phyloP scores from a whole-genome alignment of 2,113 vertebrate genomes.

The Calyptommatus sinebrachiatus region DNA sequence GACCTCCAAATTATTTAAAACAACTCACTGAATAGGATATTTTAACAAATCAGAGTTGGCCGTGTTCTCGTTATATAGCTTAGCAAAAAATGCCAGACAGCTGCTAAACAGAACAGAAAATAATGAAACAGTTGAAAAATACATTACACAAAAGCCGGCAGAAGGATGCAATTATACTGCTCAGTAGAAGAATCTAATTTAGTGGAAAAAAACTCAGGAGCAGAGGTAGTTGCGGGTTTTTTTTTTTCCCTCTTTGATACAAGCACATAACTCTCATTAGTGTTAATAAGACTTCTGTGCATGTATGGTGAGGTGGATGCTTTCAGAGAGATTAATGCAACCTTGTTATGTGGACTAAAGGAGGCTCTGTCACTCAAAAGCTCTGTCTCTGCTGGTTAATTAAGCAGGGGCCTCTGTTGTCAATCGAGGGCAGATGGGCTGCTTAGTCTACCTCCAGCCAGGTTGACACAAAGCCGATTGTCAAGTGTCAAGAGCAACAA shows the following conservation, averaged over 20 bases:
- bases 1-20: slow-evolving; percentile 39
- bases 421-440: slow-evolving; percentile 41
- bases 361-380: slow-evolving; percentile 53
- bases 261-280: slow-evolving; percentile 56
- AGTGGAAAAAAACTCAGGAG: slow-evolving; percentile 18
- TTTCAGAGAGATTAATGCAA: slow-evolving; percentile 60
- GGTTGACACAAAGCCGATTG: slow-evolving; percentile 43
- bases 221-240: slow-evolving; percentile 16
- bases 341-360: slow-evolving; percentile 46
- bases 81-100: slow-evolving; percentile 26
- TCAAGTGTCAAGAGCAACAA: slow-evolving; percentile 41
- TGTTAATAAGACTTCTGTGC: slow-evolving; percentile 45
- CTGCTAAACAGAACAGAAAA: slow-evolving; percentile 29
- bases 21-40: slow-evolving; percentile 34
- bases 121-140: slow-evolving; percentile 40
- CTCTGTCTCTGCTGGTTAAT: slow-evolving; percentile 56
- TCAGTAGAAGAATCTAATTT: slow-evolving; percentile 41
- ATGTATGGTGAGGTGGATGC: slow-evolving; percentile 43
- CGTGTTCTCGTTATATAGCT: slow-evolving; percentile 20
- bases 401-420: slow-evolving; percentile 52
- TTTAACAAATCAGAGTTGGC: slow-evolving; percentile 34
- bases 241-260: slow-evolving; percentile 45
- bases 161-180: not conserved
- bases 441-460: slow-evolving; percentile 21
- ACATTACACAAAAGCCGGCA: not conserved